A percentile compares a stretch with the other conserved stretches of the same genome.
Conservation (phyloP, 2,113 vertebrate species). For the Paramormyrops kingsleyae region DNA sequence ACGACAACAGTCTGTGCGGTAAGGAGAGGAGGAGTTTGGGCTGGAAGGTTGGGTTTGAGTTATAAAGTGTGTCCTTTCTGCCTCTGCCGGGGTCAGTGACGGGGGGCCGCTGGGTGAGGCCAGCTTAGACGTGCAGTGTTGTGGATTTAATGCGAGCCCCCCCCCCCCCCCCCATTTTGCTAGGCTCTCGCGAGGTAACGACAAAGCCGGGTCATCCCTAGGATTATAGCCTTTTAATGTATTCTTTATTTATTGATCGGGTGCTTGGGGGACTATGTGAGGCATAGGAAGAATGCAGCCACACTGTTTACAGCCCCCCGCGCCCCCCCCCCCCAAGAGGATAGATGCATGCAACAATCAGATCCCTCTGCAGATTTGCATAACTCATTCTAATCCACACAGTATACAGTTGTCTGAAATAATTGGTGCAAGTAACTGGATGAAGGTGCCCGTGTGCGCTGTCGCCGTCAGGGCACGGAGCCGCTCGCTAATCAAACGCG, state of each 20-base stretch:
- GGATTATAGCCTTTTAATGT: constrained; percentile 48
- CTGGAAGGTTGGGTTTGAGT: constrained; percentile 28
- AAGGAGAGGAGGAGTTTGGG: constrained; percentile 42
- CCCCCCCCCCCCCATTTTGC: constrained; percentile 12
- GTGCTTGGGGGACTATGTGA: constrained; percentile 42
- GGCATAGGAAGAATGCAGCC: constrained; percentile 39
- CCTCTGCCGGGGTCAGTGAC: constrained; percentile 34
- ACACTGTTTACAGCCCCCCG: constrained; percentile 37
- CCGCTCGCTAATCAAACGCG: constrained; percentile 29
- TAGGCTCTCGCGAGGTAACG: constrained; percentile 42
- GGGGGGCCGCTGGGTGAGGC: background rate
- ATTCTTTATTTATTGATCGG: constrained; percentile 47
- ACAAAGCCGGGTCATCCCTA: constrained; percentile 54
- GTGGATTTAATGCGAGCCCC: constrained; percentile 47
- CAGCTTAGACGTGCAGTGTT: constrained; percentile 48
- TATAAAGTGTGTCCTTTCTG: constrained; percentile 45
- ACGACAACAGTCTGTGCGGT: constrained; percentile 58
- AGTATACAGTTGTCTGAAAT: constrained; percentile 45
- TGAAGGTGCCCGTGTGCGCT: constrained; percentile 33
- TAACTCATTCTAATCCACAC: constrained; percentile 42
- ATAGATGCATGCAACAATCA: constrained; percentile 43
- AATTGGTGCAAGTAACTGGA: constrained; percentile 44
- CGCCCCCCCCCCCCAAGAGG: constrained; percentile 31
- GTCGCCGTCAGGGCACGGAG: constrained; percentile 4
- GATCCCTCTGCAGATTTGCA: constrained; percentile 39